These are phyloP conservation scores for Aphelinus atriplicis DNA, from an alignment of 1,140 invertebrate species.

Conservation along the genomic window DNA sequence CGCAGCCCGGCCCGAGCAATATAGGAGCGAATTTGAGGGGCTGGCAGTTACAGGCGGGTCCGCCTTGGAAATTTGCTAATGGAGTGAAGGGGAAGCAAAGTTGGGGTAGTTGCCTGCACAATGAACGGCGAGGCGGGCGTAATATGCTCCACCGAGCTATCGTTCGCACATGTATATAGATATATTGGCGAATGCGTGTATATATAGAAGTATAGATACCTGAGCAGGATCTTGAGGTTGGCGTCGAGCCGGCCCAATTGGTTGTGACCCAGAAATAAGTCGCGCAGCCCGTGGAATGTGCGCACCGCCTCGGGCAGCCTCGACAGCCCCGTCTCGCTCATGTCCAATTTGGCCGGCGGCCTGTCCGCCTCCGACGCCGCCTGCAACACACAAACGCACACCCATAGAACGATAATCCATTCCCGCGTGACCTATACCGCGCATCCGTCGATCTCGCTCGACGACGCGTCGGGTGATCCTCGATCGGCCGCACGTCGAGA, in stretches of 20 bases:
- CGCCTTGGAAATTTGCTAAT: neutral
- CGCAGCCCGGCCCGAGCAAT: neutral
- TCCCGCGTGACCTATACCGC: too few relatives aligned
- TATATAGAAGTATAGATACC: conserved; percentile 45
- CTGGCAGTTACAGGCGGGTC: too few relatives aligned
- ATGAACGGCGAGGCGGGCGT: neutral
- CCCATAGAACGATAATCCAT: too few relatives aligned
- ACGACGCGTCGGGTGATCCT: too few relatives aligned
- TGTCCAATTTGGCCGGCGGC: conserved; percentile 61
- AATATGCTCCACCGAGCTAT: too few relatives aligned
- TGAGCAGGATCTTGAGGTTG: conserved; percentile 56
- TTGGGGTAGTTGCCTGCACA: neutral
- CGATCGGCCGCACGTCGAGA: too few relatives aligned
- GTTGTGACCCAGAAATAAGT: conserved; percentile 68
- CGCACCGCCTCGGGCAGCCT: conserved; percentile 59
- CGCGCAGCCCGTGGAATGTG: conserved; percentile 60
- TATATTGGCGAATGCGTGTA: neutral
- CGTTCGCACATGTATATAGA: neutral
- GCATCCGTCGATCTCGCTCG: too few relatives aligned
- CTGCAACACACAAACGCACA: neutral
- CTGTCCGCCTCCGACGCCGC: conserved; percentile 30
- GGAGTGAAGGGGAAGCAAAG: neutral
- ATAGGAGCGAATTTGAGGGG: too few relatives aligned
- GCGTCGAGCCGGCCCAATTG: conserved; percentile 58
- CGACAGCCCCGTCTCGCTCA: conserved; percentile 59